Percentiles rank a stretch among this genome's conserved stretches.
Conservation (phyloP, 1,140 invertebrate species). For the Yoshiicerus persimilis region DNA sequence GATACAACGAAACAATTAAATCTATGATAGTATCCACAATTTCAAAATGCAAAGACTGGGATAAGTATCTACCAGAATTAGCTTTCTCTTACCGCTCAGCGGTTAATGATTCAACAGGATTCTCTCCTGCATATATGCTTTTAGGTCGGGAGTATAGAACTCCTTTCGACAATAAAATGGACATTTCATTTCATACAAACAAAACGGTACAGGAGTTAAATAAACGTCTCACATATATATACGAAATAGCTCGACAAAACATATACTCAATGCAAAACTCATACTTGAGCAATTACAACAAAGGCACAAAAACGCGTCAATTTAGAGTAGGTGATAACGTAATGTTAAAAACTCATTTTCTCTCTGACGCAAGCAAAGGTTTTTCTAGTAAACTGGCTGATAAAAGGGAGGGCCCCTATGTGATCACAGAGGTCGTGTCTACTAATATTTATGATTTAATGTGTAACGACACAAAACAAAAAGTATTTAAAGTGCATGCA, state of each 20-base stretch:
- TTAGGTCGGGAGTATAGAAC: background rate
- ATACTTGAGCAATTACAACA: background rate
- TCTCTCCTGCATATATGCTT: background rate
- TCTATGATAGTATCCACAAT: slow-evolving; percentile 42
- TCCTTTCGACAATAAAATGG: background rate
- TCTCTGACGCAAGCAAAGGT: background rate
- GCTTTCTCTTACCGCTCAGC: slow-evolving; percentile 55
- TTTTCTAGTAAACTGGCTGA: background rate
- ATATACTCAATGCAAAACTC: background rate
- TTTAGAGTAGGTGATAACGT: background rate
- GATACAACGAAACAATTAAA: slow-evolving; percentile 43
- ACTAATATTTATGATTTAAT: background rate
- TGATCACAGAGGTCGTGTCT: background rate
- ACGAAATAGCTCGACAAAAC: background rate
- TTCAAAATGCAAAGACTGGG: slow-evolving; percentile 47
- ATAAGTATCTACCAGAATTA: slow-evolving; percentile 52
- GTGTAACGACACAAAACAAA: background rate
- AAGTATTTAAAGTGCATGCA: background rate
- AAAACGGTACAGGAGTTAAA: background rate
- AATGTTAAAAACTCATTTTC: background rate
- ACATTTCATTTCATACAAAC: background rate
- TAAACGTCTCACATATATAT: background rate
- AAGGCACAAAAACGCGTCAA: background rate
- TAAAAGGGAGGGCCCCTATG: background rate
- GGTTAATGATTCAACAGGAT: slow-evolving; percentile 51